phyloP scores from a whole-genome alignment of 1,140 invertebrate species.

The Macrocentrus cingulum region DNA sequence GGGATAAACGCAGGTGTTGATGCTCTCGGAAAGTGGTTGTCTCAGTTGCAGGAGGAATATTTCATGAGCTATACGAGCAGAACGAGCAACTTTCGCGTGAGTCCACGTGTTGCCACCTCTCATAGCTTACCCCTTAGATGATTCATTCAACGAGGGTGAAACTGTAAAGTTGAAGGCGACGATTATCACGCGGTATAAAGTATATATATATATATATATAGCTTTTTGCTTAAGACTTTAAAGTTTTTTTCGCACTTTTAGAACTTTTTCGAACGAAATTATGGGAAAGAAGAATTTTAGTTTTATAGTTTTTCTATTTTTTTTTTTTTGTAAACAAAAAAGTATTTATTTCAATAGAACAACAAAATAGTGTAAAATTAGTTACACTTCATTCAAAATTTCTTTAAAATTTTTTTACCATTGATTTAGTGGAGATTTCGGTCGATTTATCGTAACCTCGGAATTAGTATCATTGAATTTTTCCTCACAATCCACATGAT shows the following conservation, averaged over 20 bases:
- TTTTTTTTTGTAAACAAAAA: too few species aligned
- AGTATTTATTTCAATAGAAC: too few species aligned
- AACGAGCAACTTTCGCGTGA: slow-evolving; percentile 30
- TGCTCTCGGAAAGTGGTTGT: slow-evolving; percentile 29
- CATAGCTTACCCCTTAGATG: slow-evolving; percentile 20
- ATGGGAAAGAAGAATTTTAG: background rate
- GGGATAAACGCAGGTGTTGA: slow-evolving; percentile 45
- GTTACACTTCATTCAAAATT: too few species aligned
- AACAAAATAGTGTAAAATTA: too few species aligned
- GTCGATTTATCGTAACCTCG: too few species aligned
- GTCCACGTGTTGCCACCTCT: background rate
- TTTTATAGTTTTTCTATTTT: too few species aligned
- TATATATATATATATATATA: too few species aligned
- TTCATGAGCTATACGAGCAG: slow-evolving; percentile 38
- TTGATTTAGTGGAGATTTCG: too few species aligned
- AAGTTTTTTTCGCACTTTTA: slow-evolving; percentile 2
- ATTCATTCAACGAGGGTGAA: slow-evolving; percentile 29
- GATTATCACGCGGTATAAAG: slow-evolving; percentile 23
- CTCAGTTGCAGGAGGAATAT: slow-evolving; percentile 38
- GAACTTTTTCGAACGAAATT: background rate
- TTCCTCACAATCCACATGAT: too few species aligned
- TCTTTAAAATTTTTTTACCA: too few species aligned
- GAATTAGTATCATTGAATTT: too few species aligned
- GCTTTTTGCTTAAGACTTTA: slow-evolving; percentile 1
- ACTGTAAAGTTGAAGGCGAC: slow-evolving; percentile 20